These are phyloP conservation scores for Bubo blakistoni DNA, from an alignment of 2,113 vertebrate genomes.

Conservation along the genomic window DNA sequence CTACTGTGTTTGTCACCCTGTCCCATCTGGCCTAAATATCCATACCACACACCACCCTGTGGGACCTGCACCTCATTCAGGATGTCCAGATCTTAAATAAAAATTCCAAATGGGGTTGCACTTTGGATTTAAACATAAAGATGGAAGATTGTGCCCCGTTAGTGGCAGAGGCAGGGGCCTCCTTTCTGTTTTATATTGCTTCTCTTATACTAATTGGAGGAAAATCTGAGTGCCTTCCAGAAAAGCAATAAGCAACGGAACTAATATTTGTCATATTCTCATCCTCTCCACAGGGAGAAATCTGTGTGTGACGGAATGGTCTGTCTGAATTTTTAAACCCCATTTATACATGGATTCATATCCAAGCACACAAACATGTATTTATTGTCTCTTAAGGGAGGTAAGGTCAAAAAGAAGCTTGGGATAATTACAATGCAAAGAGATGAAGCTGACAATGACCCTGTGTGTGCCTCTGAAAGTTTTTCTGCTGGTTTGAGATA, in stretches of 20 bases:
- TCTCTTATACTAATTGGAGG: background rate
- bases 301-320: background rate
- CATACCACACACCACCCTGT: background rate
- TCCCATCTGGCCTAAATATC: background rate
- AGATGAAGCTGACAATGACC: background rate
- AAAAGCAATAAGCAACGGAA: background rate
- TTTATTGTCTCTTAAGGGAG: background rate
- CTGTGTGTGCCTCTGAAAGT: background rate
- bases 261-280: background rate
- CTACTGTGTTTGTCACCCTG: background rate
- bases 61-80: background rate
- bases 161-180: background rate
- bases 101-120: background rate
- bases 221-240: slow-evolving; percentile 29
- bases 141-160: background rate
- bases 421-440: background rate
- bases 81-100: background rate
- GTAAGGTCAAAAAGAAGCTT: background rate
- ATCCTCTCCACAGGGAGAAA: background rate
- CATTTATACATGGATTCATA: background rate
- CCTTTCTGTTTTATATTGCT: background rate
- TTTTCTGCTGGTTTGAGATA: background rate
- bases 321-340: background rate
- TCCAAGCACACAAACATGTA: background rate
- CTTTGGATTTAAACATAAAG: background rate